Conservation (phyloP, 2,888 invertebrate species). For the Stenodema calcarata region DNA sequence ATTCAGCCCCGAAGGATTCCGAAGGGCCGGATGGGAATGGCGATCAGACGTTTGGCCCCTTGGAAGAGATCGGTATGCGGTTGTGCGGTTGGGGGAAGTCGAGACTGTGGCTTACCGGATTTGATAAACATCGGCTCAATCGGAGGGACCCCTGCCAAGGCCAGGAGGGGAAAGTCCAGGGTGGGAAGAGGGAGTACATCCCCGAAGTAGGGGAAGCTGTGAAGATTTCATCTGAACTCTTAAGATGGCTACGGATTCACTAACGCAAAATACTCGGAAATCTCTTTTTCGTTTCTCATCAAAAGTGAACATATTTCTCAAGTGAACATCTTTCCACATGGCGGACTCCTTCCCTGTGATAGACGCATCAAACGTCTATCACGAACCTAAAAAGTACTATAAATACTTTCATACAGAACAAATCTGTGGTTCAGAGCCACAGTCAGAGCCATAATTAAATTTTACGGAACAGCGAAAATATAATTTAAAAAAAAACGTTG, state of each 20-base stretch:
- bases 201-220: not conserved
- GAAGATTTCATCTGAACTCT: not conserved
- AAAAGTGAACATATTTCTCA: too few relatives aligned
- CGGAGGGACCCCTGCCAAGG: not conserved
- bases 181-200: not conserved
- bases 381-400: too few relatives aligned
- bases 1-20: too few relatives aligned
- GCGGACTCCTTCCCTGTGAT: too few relatives aligned
- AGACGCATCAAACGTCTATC: too few relatives aligned
- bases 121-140: constrained; percentile 16
- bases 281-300: too few relatives aligned
- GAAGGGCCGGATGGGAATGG: not conserved
- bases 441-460: too few relatives aligned
- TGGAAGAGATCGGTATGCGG: constrained; percentile 9
- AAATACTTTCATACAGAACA: too few relatives aligned
- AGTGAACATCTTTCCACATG: too few relatives aligned
- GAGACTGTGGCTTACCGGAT: constrained; percentile 13
- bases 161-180: not conserved
- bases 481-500: too few relatives aligned
- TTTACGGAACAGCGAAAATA: too few relatives aligned
- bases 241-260: not conserved
- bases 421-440: too few relatives aligned
- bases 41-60: not conserved
- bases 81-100: constrained; percentile 11
- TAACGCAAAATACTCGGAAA: not conserved